These are phyloP conservation scores for Diogma glabrata DNA, from an alignment of 2,888 invertebrate genomes.

Conservation along the genomic window DNA sequence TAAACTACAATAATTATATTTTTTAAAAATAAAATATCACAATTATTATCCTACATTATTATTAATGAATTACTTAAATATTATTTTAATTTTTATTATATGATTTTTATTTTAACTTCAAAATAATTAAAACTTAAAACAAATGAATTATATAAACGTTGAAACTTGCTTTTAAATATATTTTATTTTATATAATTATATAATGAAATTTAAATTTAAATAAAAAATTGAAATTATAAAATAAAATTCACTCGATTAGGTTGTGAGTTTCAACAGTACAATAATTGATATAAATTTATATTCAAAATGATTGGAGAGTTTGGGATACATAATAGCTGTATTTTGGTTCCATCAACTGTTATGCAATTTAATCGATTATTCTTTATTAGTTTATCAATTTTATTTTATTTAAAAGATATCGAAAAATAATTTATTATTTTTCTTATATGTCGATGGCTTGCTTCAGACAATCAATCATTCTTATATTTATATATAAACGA, in stretches of 20 bases:
- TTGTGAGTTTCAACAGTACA: conserved; percentile 8
- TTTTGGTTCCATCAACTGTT: no score
- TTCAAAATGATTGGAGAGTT: neutral
- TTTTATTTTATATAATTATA: no score
- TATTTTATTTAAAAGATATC: neutral
- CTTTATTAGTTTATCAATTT: neutral
- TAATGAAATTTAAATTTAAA: no score
- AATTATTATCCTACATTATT: conserved; percentile 3
- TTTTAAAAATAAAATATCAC: no score
- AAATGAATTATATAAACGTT: neutral
- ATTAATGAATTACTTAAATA: no score
- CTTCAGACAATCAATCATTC: no score
- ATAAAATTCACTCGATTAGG: conserved; percentile 8
- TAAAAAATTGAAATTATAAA: conserved; percentile 1
- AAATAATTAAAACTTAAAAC: neutral
- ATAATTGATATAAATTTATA: neutral
- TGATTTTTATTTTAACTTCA: neutral
- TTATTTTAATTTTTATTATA: neutral
- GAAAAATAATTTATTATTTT: neutral
- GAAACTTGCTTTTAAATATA: neutral
- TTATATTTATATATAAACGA: no score
- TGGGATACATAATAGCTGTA: no score
- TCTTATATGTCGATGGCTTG: no score
- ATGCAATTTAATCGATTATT: no score
- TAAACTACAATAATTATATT: no score